These are phyloP conservation scores for Actias luna DNA, from an alignment of 2,888 invertebrate genomes.

Conservation along the genomic window DNA sequence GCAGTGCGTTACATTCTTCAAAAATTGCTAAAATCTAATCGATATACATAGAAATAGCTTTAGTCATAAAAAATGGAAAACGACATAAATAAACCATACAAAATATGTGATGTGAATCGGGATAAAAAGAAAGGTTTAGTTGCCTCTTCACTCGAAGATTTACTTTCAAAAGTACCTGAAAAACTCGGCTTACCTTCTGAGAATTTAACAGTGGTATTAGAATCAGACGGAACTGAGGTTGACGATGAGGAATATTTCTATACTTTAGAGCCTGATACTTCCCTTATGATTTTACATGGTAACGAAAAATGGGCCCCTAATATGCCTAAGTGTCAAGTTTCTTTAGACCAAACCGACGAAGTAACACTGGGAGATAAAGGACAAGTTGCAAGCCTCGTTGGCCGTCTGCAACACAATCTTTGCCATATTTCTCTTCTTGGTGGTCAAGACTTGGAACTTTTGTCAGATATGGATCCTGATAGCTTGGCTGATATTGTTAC, in stretches of 20 bases:
- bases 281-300: slow-evolving; percentile 89
- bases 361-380: slow-evolving; percentile 75
- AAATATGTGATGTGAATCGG: slow-evolving; percentile 90
- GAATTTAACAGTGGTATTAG: slow-evolving; percentile 91
- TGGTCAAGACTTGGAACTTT: slow-evolving; percentile 90
- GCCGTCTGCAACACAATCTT: slow-evolving; percentile 89
- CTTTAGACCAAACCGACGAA: slow-evolving; percentile 83
- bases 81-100: slow-evolving; percentile 85
- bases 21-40: not conserved
- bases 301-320: slow-evolving; percentile 88
- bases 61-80: slow-evolving; percentile 74
- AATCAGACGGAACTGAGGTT: slow-evolving; percentile 96
- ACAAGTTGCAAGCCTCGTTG: slow-evolving; percentile 88
- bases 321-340: slow-evolving; percentile 83
- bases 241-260: slow-evolving; percentile 98
- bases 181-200: slow-evolving; percentile 85
- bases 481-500: slow-evolving; percentile 91
- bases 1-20: slow-evolving; percentile 4
- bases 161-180: slow-evolving; percentile 88
- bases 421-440: slow-evolving; percentile 92
- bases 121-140: slow-evolving; percentile 92
- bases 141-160: slow-evolving; percentile 89
- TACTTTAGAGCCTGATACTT: slow-evolving; percentile 93
- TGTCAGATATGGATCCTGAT: slow-evolving; percentile 95
- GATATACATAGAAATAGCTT: not conserved